Evolutionary conservation across 2,113 vertebrate species (phyloP).

Genomic region (Tragelaphus strepsiceros): DNA sequence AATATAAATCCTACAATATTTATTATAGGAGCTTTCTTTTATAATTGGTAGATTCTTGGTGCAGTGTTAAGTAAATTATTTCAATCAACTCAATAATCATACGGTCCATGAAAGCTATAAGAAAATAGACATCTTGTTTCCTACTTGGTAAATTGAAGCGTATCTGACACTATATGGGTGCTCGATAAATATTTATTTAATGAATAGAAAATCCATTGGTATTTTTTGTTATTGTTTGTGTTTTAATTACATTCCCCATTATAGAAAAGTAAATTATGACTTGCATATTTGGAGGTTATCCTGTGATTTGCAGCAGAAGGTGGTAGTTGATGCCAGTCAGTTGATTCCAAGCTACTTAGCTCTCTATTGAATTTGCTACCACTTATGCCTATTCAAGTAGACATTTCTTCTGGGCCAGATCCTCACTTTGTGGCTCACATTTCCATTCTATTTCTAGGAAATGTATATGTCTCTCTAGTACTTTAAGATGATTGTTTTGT

Average conservation of each 20-base stretch:
- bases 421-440: fast-evolving
- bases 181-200: not conserved
- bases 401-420: not conserved
- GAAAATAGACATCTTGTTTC: not conserved
- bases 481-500: not conserved
- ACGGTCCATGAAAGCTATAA: not conserved
- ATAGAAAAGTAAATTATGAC: not conserved
- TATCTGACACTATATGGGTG: not conserved
- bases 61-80: not conserved
- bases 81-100: not conserved
- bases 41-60: not conserved
- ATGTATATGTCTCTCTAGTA: not conserved
- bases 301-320: not conserved
- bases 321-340: not conserved
- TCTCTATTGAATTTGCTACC: not conserved
- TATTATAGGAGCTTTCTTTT: not conserved
- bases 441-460: not conserved
- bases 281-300: not conserved
- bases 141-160: not conserved
- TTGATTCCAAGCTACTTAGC: not conserved
- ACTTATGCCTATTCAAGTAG: not conserved
- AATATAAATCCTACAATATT: not conserved
- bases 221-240: not conserved
- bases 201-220: not conserved
- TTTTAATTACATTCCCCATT: not conserved